Conservation (phyloP, 2,888 invertebrate genomes). For the Proisotoma minuta region DNA sequence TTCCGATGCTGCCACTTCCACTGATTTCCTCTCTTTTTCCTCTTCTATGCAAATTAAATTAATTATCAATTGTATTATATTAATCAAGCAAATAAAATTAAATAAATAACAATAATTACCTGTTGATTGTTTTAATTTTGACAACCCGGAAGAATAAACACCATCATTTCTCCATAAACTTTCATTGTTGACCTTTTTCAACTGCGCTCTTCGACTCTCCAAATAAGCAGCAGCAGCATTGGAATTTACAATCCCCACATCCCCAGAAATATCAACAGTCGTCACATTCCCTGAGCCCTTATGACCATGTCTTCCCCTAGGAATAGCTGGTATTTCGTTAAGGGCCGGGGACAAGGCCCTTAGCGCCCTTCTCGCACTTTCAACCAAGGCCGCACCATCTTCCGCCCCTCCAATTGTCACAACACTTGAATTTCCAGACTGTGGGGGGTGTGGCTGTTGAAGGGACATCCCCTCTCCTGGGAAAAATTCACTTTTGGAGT, state of each 20-base stretch:
- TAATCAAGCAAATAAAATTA: too few species aligned
- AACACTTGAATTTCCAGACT: too few species aligned
- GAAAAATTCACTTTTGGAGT: slow-evolving; percentile 10
- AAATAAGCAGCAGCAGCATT: slow-evolving; percentile 2
- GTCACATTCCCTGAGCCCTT: slow-evolving; percentile 34
- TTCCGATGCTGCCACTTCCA: slow-evolving; percentile 27
- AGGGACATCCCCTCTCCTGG: not conserved
- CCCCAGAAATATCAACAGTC: slow-evolving; percentile 42
- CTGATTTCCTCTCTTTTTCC: slow-evolving; percentile 8
- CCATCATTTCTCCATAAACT: slow-evolving; percentile 9
- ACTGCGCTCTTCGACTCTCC: not conserved
- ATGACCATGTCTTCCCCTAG: not conserved
- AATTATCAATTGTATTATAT: not conserved
- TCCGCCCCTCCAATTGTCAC: too few species aligned
- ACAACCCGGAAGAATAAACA: slow-evolving; percentile 15
- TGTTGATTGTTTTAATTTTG: slow-evolving; percentile 9
- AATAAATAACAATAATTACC: too few species aligned
- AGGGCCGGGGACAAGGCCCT: not conserved
- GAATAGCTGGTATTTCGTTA: not conserved
- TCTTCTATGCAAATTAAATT: not conserved
- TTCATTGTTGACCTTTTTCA: slow-evolving; percentile 15
- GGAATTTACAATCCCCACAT: slow-evolving; percentile 36
- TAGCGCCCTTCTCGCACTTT: too few species aligned
- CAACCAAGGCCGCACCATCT: too few species aligned
- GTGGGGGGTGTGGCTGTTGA: not conserved